phyloP scores from a whole-genome alignment of 2,888 invertebrate species.

The Protonemura montana region DNA sequence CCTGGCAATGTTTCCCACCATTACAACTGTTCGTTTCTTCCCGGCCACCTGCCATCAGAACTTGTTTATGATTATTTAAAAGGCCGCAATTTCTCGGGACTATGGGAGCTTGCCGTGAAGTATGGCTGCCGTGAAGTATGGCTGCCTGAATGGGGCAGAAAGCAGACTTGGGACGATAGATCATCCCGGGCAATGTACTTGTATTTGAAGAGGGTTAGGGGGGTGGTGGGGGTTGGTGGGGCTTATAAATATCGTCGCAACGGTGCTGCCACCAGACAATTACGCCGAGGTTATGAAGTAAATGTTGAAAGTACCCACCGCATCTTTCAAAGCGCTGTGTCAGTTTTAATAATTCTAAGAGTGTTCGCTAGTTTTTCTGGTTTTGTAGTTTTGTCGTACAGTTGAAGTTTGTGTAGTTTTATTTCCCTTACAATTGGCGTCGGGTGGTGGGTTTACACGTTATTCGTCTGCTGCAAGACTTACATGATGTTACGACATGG shows the following conservation, averaged over 20 bases:
- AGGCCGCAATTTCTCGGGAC: neutral
- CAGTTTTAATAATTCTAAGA: neutral
- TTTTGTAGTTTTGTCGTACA: too few species aligned
- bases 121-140: neutral
- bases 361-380: too few species aligned
- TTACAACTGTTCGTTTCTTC: neutral
- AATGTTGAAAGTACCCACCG: neutral
- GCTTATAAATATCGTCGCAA: neutral
- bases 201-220: neutral
- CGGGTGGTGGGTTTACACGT: too few species aligned
- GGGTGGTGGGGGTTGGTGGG: neutral
- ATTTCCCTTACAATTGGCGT: too few species aligned
- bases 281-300: too few species aligned
- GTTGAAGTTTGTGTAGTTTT: too few species aligned
- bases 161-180: neutral
- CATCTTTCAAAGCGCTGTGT: neutral
- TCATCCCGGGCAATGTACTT: neutral
- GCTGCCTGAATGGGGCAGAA: neutral
- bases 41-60: neutral
- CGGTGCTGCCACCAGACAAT: too few species aligned
- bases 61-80: constrained; percentile 2
- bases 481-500: too few species aligned
- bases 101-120: neutral
- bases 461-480: too few species aligned
- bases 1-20: neutral